phyloP scores from a whole-genome alignment of 2,113 vertebrate species.

The Onychostruthus taczanowskii region DNA sequence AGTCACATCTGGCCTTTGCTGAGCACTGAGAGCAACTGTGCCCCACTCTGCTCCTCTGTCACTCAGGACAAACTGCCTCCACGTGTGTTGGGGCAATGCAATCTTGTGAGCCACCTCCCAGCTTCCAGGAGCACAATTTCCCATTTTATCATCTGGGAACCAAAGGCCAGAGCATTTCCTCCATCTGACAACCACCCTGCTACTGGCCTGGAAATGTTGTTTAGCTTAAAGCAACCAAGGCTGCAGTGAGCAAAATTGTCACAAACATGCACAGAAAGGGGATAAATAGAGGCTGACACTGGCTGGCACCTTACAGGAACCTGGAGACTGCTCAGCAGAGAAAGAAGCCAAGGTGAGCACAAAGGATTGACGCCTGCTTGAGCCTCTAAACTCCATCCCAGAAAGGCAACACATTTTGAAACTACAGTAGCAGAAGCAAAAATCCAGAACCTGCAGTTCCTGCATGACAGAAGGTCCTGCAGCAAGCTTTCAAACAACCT shows the following conservation, averaged over 20 bases:
- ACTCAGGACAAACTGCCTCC: neutral
- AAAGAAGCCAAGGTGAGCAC: neutral
- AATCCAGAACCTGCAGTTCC: neutral
- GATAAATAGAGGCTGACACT: neutral
- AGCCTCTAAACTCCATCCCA: neutral
- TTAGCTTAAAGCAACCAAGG: neutral
- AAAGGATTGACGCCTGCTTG: neutral
- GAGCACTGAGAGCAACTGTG: neutral
- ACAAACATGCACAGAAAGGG: neutral
- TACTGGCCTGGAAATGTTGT: neutral
- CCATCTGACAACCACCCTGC: neutral
- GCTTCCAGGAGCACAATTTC: neutral
- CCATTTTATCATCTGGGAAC: neutral
- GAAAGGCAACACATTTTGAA: neutral
- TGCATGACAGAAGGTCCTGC: neutral
- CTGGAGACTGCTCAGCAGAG: neutral
- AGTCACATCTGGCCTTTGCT: neutral
- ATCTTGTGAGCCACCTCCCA: neutral
- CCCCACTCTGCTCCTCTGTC: neutral
- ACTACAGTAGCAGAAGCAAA: neutral
- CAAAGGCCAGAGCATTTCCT: neutral
- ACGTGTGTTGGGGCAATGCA: fast-evolving
- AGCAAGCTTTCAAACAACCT: neutral
- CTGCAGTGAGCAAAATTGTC: neutral
- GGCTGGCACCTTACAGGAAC: neutral